phyloP scores from a whole-genome alignment of 2,797 vertebrate species.

The Rhinoraja longicauda region DNA sequence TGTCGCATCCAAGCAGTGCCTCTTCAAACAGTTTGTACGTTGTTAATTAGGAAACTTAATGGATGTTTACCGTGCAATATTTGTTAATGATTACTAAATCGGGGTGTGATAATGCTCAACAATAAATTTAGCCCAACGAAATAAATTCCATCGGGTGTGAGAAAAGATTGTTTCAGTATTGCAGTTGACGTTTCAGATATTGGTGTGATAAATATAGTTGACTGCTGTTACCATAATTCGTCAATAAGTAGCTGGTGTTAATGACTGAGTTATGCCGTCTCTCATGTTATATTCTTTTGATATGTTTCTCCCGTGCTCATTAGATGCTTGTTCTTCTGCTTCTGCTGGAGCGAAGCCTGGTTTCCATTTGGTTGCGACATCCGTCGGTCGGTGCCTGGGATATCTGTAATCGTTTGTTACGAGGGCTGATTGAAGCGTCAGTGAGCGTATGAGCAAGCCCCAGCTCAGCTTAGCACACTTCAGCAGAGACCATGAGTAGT shows the following conservation, averaged over 20 bases:
- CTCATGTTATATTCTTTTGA: background rate
- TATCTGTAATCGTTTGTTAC: background rate
- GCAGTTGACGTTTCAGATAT: conserved; percentile 35
- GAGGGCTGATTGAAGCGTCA: background rate
- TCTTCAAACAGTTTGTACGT: conserved; percentile 16
- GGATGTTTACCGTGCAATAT: conserved; percentile 29
- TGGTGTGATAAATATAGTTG: conserved; percentile 28
- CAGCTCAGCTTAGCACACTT: background rate
- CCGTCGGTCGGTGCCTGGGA: background rate
- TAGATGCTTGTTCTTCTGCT: background rate
- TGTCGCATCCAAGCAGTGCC: background rate
- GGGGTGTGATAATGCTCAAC: conserved; percentile 24
- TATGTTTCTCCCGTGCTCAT: background rate
- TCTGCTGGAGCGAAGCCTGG: background rate
- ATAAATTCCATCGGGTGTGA: conserved; percentile 22
- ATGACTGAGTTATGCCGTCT: conserved; percentile 19
- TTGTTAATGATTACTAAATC: conserved; percentile 17
- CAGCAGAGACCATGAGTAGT: no score
- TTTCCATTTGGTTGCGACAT: background rate
- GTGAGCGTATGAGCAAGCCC: background rate
- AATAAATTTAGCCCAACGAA: conserved; percentile 2
- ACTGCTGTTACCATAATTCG: conserved; percentile 22
- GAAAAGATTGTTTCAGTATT: background rate
- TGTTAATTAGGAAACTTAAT: conserved; percentile 35
- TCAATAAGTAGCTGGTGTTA: conserved; percentile 17